Evolutionary conservation across 2,113 vertebrate genomes (phyloP).

Genomic region (Tamias sibiricus): DNA sequence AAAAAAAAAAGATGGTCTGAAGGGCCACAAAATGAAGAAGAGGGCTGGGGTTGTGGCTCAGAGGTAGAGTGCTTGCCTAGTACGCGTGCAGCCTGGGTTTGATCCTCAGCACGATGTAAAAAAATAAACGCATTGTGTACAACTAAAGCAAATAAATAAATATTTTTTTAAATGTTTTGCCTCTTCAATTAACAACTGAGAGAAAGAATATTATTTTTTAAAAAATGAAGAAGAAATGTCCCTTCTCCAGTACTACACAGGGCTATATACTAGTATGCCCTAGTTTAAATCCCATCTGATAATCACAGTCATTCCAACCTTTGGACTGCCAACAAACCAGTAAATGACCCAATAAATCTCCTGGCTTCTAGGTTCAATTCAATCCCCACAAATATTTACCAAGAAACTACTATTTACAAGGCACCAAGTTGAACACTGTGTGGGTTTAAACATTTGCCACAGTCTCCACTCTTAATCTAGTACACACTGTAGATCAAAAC

Average conservation of each 20-base stretch:
- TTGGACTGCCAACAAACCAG: neutral
- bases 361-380: neutral
- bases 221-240: neutral
- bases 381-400: constrained; percentile 27
- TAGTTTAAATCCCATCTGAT: neutral
- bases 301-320: neutral
- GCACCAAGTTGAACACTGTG: neutral
- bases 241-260: neutral
- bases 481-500: neutral
- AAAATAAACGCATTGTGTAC: too few species aligned
- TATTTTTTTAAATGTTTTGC: too few species aligned
- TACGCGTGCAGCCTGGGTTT: too few species aligned
- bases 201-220: too few species aligned
- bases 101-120: too few species aligned
- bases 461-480: neutral
- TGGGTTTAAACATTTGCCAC: neutral
- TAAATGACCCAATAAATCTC: neutral
- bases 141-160: too few species aligned
- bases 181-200: too few species aligned
- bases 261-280: neutral
- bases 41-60: too few species aligned
- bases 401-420: constrained; percentile 41
- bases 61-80: too few species aligned
- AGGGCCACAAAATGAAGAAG: too few species aligned
- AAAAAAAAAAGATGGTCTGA: too few species aligned